Evolutionary conservation across 2,888 invertebrate species (phyloP), one percentile per base, ranked within the genome.

Genomic region (Pristionchus exspectatus): DNA sequence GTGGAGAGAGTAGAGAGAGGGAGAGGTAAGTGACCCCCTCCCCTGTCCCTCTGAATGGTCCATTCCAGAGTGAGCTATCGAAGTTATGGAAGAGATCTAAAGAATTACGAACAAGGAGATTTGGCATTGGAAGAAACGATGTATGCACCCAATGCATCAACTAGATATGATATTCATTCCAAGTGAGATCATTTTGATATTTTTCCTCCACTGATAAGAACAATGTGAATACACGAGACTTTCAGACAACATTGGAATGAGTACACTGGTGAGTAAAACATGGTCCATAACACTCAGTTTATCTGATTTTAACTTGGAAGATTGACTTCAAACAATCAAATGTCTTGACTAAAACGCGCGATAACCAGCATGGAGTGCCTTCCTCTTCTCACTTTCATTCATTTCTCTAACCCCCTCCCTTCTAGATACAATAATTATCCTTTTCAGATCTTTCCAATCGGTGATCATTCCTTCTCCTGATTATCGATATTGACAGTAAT

Each of bases 101-200:
- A n/a, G 44, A 87, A 24, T 44, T 59, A 87, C 24, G 92, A 94
- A 85, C 94, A 95, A 74, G 94, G 95, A 63, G 95, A 95, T 90
- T 95, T 95, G 90, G 93, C 93, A 30, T 92, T 95, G 63, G 95
- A 95, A 86, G 95, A 95, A 90, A 94, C 92, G 77, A 94, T 95
- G 93, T 95, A 95, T 91, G 94, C 94, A 2, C 92, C 94, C 38
- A 94, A 94, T 88, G 93, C 92, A n/a, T 93, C 94, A 44, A 92
- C 93, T 50, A 86, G 92, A 88, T 90, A 93, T 59, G 94, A 94
- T 90, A 92, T 33, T 2, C 85, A 85, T 27, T 85, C 85, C 10
- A 85, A 59, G 85, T 85, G 44, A 81, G 27, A 81, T n/a, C 44
- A 50, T 50, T 50, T 50, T 9, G 0, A 50, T 12, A 9, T 50